Evolutionary conservation across 2,797 vertebrate genomes (phyloP), one percentile per base, ranked within the genome.

Genomic region (Leucoraja ocellata): DNA sequence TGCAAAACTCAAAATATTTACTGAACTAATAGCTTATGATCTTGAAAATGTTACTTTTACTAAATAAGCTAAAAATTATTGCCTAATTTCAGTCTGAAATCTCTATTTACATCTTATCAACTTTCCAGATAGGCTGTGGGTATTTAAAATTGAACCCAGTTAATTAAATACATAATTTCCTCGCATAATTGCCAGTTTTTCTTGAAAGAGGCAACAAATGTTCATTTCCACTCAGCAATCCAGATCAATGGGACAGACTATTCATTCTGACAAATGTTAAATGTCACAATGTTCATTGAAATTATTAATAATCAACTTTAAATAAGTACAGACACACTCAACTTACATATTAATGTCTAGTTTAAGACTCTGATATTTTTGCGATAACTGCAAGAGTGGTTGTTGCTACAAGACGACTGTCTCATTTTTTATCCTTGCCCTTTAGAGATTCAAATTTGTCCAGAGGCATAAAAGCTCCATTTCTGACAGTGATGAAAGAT

Each of bases 231-330:
- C 84, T 8, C 14, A 36, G 61, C 25, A 68, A 92, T 16, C 4
- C 23, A 92, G 90, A 73, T 54, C 68, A 74, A 28, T 92, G 90
- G 76, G 54, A 54, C 6, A 2, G 39, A n/a, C 90, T 76, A 74
- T 54, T 54, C 71, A 76, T 92, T 28, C 65, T 92, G 90, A 92
- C 90, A 92, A 74, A 16, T 92, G 68, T 92, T 92, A 92, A 74
- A 92, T 68, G 84, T 68, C 84, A 88, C n/a, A 46, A 92, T 92
- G 71, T 92, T 92, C 23, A 74, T 46, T 92, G 68, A 74, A 92
- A 76, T 92, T 76, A 14, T 16, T 91, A 46, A 74, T 92, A 76
- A 92, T 92, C 39, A 76, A 3, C 13, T 92, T 76, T 92, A 92
- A 76, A 11, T 58, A 39, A 92, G 39, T 46, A n/a, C 23, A 54